Conservation (phyloP, 2,113 vertebrate genomes). For the Cnemophilus loriae region DNA sequence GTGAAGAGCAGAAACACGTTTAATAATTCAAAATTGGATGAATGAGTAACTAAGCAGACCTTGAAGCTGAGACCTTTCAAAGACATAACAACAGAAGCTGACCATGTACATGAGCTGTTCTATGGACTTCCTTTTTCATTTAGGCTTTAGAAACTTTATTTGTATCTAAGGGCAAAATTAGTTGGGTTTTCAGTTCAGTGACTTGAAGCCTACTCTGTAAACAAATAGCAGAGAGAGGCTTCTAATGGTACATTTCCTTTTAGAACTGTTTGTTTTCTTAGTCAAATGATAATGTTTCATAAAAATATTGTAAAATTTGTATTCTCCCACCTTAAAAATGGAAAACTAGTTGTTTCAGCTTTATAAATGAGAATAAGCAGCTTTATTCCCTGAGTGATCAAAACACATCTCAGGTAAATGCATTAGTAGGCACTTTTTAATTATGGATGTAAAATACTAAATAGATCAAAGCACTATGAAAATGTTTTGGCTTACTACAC, state of each 20-base stretch:
- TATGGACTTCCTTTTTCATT: neutral
- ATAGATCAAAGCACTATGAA: neutral
- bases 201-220: neutral
- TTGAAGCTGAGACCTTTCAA: neutral
- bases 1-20: neutral
- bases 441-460: neutral
- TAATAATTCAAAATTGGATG: neutral
- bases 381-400: neutral
- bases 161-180: neutral
- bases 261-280: neutral
- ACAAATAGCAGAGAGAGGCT: neutral
- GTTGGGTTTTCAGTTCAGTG: neutral
- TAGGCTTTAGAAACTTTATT: neutral
- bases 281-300: neutral
- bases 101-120: neutral
- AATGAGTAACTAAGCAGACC: neutral
- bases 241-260: neutral
- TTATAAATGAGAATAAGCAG: neutral
- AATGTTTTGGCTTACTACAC: neutral
- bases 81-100: neutral
- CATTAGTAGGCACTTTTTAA: neutral
- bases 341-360: neutral
- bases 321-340: neutral
- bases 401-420: neutral
- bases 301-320: neutral